These are phyloP conservation scores for Sinocyclocheilus anophthalmus DNA, from an alignment of 2,113 vertebrate species.

Conservation along the genomic window DNA sequence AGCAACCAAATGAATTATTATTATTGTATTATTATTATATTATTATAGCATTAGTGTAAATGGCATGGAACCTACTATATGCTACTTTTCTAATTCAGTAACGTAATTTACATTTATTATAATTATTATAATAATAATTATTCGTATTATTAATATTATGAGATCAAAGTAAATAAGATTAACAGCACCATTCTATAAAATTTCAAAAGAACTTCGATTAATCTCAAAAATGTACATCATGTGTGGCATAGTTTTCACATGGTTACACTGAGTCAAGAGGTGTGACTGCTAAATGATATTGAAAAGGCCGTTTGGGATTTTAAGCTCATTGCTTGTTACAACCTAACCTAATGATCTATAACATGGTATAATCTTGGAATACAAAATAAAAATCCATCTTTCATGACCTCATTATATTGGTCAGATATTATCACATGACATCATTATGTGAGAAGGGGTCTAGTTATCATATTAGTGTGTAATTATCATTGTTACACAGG, in stretches of 20 bases:
- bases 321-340: not conserved
- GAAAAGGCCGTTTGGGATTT: not conserved
- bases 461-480: not conserved
- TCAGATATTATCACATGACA: not conserved
- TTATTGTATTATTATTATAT: not conserved
- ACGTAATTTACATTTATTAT: not conserved
- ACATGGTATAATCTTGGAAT: not conserved
- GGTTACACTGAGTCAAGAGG: not conserved
- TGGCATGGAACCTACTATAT: not conserved
- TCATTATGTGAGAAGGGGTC: not conserved
- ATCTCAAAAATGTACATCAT: not conserved
- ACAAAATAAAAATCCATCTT: no score
- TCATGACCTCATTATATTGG: not conserved
- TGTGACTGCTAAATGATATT: not conserved
- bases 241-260: not conserved
- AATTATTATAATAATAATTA: no score
- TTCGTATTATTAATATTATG: not conserved
- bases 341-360: not conserved
- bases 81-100: not conserved
- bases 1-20: not conserved
- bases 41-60: not conserved
- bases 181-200: not conserved
- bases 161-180: not conserved
- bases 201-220: no score
- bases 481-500: not conserved